Base-by-base conservation (phyloP, 1,140 invertebrate genomes). In the Microplitis demolitor region DNA sequence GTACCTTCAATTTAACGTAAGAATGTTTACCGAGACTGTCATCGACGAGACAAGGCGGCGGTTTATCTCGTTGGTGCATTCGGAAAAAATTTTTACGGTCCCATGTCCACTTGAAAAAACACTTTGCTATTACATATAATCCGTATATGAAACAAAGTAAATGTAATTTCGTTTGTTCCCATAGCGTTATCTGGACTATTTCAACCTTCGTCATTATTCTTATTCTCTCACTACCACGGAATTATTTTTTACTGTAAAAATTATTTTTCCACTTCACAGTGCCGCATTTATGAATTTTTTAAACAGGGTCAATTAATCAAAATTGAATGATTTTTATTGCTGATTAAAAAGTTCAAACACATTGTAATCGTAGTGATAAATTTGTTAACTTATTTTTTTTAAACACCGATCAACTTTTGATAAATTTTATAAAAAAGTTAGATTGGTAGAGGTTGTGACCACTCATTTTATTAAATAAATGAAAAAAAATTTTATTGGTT, bases 1-100 rank as follows among this genome's bases (percentile, higher is more conserved):
- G 11, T 85, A 91, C 91, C 86, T 90, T 90, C 14, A 92, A 81
- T 84, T 92, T 92, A 13, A 91, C 86, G 76, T 91, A 92, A 67
- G 88, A 90, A 83, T 92, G 91, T 71, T 87, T 87, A 24, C 91
- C 91, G 72, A 91, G 82, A 11, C 82, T 84, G 9, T 89, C 87
- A 74, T 91, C 90, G 3, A 90, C 83, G 1, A 92, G 81, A 79
- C 90, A 92, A 11, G 81, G 72, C 0, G 91, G 91, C 6, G 91
- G 91, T 66, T 88, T 91, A 74, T 91, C 90, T 14, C 90, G 80
- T 14, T 85, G 78, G 31, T 81, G 79, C 35, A 86, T 60, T 66
- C 79, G 80, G 51, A 87, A 85, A 71, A 87, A 88, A 8, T 81
- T 83, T 14, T 87, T 88, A 0, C 87, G 86, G 76, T 89, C 83